Evolutionary conservation across 2,797 vertebrate genomes (phyloP).

Genomic region (Danio jaintianensis): DNA sequence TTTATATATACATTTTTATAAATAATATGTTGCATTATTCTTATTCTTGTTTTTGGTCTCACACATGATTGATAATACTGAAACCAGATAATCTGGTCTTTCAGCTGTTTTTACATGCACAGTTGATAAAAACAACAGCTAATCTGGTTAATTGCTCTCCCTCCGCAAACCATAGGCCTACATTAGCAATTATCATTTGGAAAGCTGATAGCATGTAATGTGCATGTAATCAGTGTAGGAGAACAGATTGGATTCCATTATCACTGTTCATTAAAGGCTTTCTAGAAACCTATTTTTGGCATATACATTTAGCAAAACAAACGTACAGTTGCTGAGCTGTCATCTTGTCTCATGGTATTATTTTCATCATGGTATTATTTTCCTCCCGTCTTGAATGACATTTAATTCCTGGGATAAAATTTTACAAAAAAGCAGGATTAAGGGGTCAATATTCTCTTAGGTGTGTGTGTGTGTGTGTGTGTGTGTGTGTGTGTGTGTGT

Average conservation of each 20-base stretch:
- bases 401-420: slow-evolving; percentile 15
- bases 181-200: not conserved
- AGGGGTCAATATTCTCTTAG: not conserved
- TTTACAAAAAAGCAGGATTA: slow-evolving; percentile 27
- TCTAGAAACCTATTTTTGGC: not conserved
- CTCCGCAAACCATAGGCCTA: not conserved
- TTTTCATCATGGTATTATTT: not conserved
- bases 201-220: not conserved
- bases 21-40: too few species aligned
- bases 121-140: not conserved
- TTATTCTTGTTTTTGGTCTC: too few species aligned
- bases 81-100: too few species aligned
- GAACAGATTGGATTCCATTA: not conserved
- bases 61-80: too few species aligned
- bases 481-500: slow-evolving; percentile 34
- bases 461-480: slow-evolving; percentile 21
- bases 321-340: not conserved
- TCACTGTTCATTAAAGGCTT: not conserved
- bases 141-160: not conserved
- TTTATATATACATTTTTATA: too few species aligned
- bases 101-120: not conserved
- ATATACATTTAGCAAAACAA: slow-evolving; percentile 21
- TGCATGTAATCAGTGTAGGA: not conserved
- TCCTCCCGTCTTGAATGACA: not conserved
- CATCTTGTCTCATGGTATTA: not conserved